These are phyloP conservation scores for Bos indicus DNA, from an alignment of 2,113 vertebrate species.

Conservation along the genomic window DNA sequence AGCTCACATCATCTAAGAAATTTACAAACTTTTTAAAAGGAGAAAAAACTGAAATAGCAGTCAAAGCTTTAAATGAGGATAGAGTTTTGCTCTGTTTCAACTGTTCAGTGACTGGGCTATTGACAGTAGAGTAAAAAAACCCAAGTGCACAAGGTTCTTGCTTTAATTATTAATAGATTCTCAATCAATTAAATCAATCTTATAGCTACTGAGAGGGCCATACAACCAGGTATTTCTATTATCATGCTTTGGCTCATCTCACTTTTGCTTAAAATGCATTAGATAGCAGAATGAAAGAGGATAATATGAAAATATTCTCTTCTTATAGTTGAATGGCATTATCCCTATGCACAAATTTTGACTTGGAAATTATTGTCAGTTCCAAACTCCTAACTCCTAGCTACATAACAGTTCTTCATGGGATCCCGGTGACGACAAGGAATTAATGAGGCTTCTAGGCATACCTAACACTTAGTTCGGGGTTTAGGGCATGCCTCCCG, in stretches of 20 bases:
- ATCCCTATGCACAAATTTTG: not conserved
- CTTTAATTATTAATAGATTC: not conserved
- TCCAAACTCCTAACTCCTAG: not conserved
- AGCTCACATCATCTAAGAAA: conserved; percentile 15
- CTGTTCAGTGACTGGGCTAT: not conserved
- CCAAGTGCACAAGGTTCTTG: not conserved
- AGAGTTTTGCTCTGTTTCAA: not conserved
- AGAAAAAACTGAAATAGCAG: not conserved
- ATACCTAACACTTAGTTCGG: not conserved
- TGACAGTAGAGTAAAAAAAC: not conserved
- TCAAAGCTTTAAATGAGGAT: not conserved
- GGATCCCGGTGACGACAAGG: not conserved
- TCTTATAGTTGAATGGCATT: conserved; percentile 24
- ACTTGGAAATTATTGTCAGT: not conserved
- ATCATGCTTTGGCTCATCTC: not conserved
- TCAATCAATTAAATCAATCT: not conserved
- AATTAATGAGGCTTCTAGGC: not conserved
- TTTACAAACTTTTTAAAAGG: not conserved
- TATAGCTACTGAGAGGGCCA: not conserved
- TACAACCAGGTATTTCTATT: not conserved
- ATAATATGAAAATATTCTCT: not conserved
- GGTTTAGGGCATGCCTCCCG: not conserved
- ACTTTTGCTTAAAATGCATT: not conserved
- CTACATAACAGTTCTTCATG: not conserved
- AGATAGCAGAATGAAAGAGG: not conserved